Conservation (phyloP, 2,797 vertebrate genomes). For the Anas bahamensis region DNA sequence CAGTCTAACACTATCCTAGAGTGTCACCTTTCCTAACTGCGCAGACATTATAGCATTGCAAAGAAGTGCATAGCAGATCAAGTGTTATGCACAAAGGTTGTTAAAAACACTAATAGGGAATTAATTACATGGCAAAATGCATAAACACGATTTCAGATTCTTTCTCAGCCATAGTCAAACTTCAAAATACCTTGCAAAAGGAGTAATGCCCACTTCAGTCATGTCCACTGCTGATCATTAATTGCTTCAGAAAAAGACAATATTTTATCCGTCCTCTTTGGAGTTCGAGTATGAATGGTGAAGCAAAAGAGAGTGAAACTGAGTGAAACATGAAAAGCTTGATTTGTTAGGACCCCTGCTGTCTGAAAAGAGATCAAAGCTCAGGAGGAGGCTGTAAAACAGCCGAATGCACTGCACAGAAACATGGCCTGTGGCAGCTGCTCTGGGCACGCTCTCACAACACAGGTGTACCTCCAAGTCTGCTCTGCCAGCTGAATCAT, state of each 20-base stretch:
- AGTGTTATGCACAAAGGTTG: not conserved
- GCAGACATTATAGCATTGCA: not conserved
- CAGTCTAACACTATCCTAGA: not conserved
- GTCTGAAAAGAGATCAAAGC: constrained; percentile 93
- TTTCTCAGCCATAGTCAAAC: not conserved
- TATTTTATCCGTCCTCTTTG: constrained; percentile 84
- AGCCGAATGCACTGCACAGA: constrained; percentile 84
- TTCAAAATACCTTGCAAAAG: constrained; percentile 65
- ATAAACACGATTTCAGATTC: not conserved
- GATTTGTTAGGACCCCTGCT: constrained; percentile 93
- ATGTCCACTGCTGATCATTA: constrained; percentile 75
- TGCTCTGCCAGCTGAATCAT: constrained; percentile 82
- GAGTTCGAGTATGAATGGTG: constrained; percentile 79
- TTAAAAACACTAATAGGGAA: not conserved
- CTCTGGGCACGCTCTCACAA: constrained; percentile 82
- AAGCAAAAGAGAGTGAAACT: constrained; percentile 83
- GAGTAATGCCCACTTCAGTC: constrained; percentile 74
- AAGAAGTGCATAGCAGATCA: not conserved
- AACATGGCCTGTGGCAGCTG: constrained; percentile 87
- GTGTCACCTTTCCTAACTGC: constrained; percentile 5
- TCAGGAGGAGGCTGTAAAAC: constrained; percentile 90
- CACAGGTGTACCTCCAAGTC: constrained; percentile 82
- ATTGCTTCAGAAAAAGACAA: constrained; percentile 87
- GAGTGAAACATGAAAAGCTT: constrained; percentile 94
- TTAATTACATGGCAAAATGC: constrained; percentile 47